Conservation (phyloP, 2,797 vertebrate genomes). For the Syngnathus acus region DNA sequence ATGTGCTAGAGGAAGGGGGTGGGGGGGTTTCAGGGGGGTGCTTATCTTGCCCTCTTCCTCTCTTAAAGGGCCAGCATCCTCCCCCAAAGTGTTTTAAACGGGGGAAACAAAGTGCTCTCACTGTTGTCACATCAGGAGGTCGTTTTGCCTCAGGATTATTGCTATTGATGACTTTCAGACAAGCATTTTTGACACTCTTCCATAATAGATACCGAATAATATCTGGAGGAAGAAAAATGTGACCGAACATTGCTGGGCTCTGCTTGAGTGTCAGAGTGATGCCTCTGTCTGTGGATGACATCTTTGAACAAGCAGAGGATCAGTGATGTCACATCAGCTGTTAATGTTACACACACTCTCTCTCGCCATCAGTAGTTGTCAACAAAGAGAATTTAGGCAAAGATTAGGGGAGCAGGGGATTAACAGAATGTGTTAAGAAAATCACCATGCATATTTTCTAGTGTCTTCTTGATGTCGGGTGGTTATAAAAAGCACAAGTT, state of each 20-base stretch:
- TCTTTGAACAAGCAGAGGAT: background rate
- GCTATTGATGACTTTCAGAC: background rate
- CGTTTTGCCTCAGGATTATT: background rate
- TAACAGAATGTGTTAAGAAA: background rate
- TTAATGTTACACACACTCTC: slow-evolving; percentile 1
- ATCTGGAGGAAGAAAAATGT: background rate
- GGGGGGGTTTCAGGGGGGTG: background rate
- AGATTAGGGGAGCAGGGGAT: background rate
- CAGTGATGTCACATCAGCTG: slow-evolving; percentile 8
- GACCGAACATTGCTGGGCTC: background rate
- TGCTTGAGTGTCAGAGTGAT: background rate
- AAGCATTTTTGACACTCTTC: background rate
- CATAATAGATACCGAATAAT: too few relatives aligned
- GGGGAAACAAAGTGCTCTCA: background rate
- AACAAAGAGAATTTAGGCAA: slow-evolving; percentile 1
- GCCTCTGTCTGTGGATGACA: background rate
- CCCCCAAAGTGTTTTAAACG: background rate
- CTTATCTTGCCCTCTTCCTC: slow-evolving; percentile 26
- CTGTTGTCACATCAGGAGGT: background rate
- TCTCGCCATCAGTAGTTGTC: background rate
- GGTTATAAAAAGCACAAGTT: background rate
- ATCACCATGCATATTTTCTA: background rate
- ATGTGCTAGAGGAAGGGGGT: slow-evolving; percentile 23
- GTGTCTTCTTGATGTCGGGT: background rate
- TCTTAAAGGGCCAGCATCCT: slow-evolving; percentile 49